These are phyloP conservation scores for Ashinkailepas kermadecensis DNA, from an alignment of 2,888 invertebrate genomes.

Conservation along the genomic window DNA sequence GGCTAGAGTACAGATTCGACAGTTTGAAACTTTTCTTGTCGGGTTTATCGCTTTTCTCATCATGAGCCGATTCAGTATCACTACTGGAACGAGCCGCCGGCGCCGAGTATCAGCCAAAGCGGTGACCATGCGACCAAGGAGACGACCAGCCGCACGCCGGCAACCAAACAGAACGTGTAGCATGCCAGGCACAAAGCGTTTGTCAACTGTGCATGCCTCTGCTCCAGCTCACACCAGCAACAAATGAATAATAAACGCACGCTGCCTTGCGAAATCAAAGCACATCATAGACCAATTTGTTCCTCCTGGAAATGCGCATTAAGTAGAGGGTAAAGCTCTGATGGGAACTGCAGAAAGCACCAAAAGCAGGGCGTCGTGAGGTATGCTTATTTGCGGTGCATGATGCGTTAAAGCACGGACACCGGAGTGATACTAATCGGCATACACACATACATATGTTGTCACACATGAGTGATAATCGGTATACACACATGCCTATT, in stretches of 20 bases:
- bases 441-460: neutral
- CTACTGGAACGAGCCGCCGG: neutral
- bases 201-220: too few relatives aligned
- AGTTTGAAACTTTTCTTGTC: slow-evolving; percentile 11
- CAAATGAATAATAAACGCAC: too few relatives aligned
- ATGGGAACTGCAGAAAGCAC: too few relatives aligned
- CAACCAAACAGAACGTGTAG: neutral
- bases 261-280: too few relatives aligned
- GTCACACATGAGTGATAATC: neutral
- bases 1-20: slow-evolving; percentile 14
- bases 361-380: too few relatives aligned
- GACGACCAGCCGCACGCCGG: neutral
- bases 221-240: too few relatives aligned
- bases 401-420: too few relatives aligned
- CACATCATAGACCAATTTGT: too few relatives aligned
- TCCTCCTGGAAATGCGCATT: too few relatives aligned
- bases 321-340: too few relatives aligned
- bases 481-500: neutral
- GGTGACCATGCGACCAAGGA: neutral
- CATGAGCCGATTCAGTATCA: slow-evolving; percentile 14
- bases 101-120: neutral
- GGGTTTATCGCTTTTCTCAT: slow-evolving; percentile 11
- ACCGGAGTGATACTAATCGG: neutral
- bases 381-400: too few relatives aligned
- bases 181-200: too few relatives aligned